These are phyloP conservation scores for Polydrusus pterygomalis DNA, from an alignment of 2,888 invertebrate species.

Conservation along the genomic window DNA sequence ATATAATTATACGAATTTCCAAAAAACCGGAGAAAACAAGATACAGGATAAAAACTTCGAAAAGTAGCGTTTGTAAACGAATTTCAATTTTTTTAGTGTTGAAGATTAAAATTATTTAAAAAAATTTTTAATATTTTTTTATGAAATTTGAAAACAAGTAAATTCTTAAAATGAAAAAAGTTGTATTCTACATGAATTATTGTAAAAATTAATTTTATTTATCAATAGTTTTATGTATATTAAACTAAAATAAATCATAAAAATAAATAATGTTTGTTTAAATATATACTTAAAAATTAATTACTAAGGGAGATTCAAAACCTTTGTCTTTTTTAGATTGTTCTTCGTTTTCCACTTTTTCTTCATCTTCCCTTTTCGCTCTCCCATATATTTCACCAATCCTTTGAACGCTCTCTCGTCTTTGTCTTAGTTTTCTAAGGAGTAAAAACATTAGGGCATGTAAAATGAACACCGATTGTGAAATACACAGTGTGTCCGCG, in stretches of 20 bases:
- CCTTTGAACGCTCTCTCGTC: conserved; percentile 63
- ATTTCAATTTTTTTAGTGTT: too few relatives aligned
- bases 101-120: too few relatives aligned
- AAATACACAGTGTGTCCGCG: too few relatives aligned
- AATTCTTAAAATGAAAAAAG: too few relatives aligned
- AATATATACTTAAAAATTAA: conserved; percentile 56
- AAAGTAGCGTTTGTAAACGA: too few relatives aligned
- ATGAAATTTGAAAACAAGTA: too few relatives aligned
- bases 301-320: conserved; percentile 65
- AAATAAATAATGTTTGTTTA: conserved; percentile 14
- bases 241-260: conserved; percentile 13
- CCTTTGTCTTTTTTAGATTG: conserved; percentile 57
- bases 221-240: not conserved
- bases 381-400: conserved; percentile 64
- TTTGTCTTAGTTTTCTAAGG: conserved; percentile 58
- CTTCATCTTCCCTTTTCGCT: conserved; percentile 36
- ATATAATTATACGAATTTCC: too few relatives aligned
- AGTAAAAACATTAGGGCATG: too few relatives aligned
- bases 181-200: not conserved
- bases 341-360: conserved; percentile 48
- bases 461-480: too few relatives aligned
- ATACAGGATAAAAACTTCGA: too few relatives aligned
- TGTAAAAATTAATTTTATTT: conserved; percentile 8
- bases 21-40: too few relatives aligned
- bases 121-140: too few relatives aligned